A percentile compares a stretch with the other conserved stretches of the same genome.
phyloP scores from a whole-genome alignment of 2,888 invertebrate genomes.

The Cantharis lateralis region DNA sequence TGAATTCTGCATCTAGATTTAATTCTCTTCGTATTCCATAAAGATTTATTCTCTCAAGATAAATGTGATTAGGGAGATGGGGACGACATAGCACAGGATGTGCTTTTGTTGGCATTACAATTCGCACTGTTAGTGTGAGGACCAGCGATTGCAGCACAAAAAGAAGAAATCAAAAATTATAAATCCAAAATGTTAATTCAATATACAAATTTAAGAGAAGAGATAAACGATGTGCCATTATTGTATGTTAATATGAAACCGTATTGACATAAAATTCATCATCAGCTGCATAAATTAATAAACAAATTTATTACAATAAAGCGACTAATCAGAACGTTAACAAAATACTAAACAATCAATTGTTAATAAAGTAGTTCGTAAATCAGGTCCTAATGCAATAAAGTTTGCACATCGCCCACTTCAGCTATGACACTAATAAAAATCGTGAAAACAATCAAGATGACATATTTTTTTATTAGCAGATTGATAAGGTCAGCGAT shows the following conservation, averaged over 20 bases:
- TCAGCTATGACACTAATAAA: slow-evolving; percentile 21
- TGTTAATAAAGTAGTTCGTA: slow-evolving; percentile 16
- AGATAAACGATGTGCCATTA: not conserved
- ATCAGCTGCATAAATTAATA: slow-evolving; percentile 16
- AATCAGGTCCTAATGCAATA: slow-evolving; percentile 25
- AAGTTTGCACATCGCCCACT: slow-evolving; percentile 13
- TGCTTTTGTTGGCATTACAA: slow-evolving; percentile 34
- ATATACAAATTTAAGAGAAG: not conserved
- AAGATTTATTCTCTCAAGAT: slow-evolving; percentile 16
- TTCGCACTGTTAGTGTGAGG: slow-evolving; percentile 37
- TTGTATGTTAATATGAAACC: not conserved
- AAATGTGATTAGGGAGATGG: slow-evolving; percentile 32
- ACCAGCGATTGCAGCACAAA: slow-evolving; percentile 17
- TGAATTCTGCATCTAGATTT: slow-evolving; percentile 9
- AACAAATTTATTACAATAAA: slow-evolving; percentile 10
- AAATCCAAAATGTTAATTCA: not conserved
- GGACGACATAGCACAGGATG: slow-evolving; percentile 34
- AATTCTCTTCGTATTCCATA: slow-evolving; percentile 12
- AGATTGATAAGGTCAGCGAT: slow-evolving; percentile 27
- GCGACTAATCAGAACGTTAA: slow-evolving; percentile 13
- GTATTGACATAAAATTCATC: not conserved
- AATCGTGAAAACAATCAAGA: slow-evolving; percentile 26
- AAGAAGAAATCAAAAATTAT: not conserved
- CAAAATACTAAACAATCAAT: slow-evolving; percentile 21
- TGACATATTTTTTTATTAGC: slow-evolving; percentile 28